Conservation (phyloP, 1,140 invertebrate species). For the Papilio machaon region DNA sequence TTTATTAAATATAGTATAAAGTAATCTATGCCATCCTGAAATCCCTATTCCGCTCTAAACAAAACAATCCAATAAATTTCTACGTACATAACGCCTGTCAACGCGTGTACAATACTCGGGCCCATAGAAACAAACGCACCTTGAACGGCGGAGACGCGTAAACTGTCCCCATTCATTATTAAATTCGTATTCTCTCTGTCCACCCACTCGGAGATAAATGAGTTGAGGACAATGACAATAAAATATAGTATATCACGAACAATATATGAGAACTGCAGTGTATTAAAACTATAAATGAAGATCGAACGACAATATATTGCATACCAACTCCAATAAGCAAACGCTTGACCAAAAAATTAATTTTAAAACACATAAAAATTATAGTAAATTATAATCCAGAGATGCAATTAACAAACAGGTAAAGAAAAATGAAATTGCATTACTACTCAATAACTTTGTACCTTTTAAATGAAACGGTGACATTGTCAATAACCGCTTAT, state of each 20-base stretch:
- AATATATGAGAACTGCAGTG: too few relatives aligned
- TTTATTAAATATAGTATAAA: background rate
- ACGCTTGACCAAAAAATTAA: background rate
- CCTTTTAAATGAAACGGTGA: background rate
- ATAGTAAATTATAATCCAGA: background rate
- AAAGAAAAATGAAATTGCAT: background rate
- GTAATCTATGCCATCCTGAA: background rate
- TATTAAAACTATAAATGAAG: too few relatives aligned
- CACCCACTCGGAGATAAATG: too few relatives aligned
- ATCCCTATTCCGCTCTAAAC: background rate
- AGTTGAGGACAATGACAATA: too few relatives aligned
- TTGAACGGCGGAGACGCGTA: constrained; percentile 16
- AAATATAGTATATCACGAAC: too few relatives aligned
- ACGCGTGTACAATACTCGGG: constrained; percentile 16
- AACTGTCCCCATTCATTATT: constrained; percentile 27
- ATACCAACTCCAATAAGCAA: background rate
- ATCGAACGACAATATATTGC: too few relatives aligned
- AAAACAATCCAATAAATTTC: constrained; percentile 24
- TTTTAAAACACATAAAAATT: background rate
- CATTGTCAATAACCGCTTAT: background rate
- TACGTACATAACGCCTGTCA: constrained; percentile 8
- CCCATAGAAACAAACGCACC: constrained; percentile 25
- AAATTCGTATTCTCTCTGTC: too few relatives aligned
- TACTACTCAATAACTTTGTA: background rate
- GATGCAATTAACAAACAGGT: background rate